Evolutionary conservation across 2,797 vertebrate genomes (phyloP).

Genomic region (Fratercula arctica): DNA sequence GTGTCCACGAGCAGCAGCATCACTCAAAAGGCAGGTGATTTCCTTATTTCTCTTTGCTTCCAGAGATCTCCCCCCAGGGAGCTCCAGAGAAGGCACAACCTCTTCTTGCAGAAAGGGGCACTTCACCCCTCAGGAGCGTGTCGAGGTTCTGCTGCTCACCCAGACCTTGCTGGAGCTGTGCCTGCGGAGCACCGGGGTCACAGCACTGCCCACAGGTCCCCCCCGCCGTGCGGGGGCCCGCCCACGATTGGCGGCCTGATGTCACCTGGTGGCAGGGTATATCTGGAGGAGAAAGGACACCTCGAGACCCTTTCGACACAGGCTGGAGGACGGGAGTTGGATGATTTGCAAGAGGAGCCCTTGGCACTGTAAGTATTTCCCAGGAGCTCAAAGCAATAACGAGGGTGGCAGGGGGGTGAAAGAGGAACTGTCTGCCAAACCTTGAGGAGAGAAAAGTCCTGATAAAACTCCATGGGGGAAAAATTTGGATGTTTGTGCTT

Average conservation of each 20-base stretch:
- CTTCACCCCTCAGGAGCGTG: accelerated
- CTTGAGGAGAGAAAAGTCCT: not conserved
- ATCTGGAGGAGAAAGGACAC: slow-evolving; percentile 48
- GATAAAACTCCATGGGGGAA: not conserved
- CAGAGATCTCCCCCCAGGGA: not conserved
- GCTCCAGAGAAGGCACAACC: not conserved
- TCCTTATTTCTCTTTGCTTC: not conserved
- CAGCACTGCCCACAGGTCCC: not conserved
- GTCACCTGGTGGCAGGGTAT: slow-evolving; percentile 59
- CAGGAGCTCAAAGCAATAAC: not conserved
- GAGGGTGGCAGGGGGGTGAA: not conserved
- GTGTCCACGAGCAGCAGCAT: not conserved
- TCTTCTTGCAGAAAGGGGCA: not conserved
- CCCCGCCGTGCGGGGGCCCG: accelerated
- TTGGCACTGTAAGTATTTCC: slow-evolving; percentile 58
- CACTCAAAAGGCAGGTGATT: not conserved
- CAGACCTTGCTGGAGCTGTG: not conserved
- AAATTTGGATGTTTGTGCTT: not conserved
- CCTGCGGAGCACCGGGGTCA: not conserved
- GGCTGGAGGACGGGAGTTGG: not conserved
- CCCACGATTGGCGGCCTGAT: not conserved
- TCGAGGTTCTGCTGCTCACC: not conserved
- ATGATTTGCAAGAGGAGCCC: slow-evolving; percentile 38
- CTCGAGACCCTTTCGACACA: slow-evolving; percentile 6
- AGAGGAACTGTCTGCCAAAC: not conserved